Base-by-base conservation (phyloP, 2,888 invertebrate genomes). In the Platycheirus rosarum region DNA sequence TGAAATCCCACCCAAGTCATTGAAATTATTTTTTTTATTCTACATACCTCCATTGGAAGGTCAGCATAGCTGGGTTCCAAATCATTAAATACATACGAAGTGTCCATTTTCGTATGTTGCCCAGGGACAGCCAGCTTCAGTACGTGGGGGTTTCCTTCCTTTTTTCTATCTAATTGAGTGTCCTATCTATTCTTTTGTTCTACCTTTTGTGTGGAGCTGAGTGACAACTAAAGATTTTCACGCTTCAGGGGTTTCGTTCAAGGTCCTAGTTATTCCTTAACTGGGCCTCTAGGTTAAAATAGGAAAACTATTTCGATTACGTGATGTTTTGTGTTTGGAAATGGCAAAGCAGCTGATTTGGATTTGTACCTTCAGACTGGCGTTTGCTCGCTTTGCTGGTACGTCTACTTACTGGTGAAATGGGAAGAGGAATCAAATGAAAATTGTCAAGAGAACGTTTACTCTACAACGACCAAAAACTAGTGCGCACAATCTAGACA, bases 1-100 rank as follows among this genome's bases (percentile, higher is more conserved):
- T 16, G 11, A 44, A 48, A 60, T 29, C 37, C 18, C 16, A 37
- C 35, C 20, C 7, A 18, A 32, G 29, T 37, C 44, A 49, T 55
- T 32, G 32, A n/a, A 26, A 26, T 23, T 71, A n/a, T n/a, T n/a
- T n/a, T n/a, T n/a, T n/a, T n/a, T n/a, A n/a, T 13, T 51, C 9
- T 13, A 80, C 86, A 85, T 86, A 90, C 90, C 87, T 90, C 90
- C 87, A 89, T 87, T 8, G 90, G 90, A 71, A 90, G 86, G 73
- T 90, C 88, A 65, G 86, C 87, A 80, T 87, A 90, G 63, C 87
- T 88, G 18, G 87, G 86, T 40, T 84, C 84, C 69, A 71, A 70
- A 16, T 86, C 85, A 65, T 85, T 86, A 68, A 84, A 86, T 62
- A 77, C 66, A 63, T 48, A 71, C 51, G 46, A 57, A 7, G 80